Evolutionary conservation across 2,113 vertebrate species (phyloP).

Genomic region (Callithrix jacchus): DNA sequence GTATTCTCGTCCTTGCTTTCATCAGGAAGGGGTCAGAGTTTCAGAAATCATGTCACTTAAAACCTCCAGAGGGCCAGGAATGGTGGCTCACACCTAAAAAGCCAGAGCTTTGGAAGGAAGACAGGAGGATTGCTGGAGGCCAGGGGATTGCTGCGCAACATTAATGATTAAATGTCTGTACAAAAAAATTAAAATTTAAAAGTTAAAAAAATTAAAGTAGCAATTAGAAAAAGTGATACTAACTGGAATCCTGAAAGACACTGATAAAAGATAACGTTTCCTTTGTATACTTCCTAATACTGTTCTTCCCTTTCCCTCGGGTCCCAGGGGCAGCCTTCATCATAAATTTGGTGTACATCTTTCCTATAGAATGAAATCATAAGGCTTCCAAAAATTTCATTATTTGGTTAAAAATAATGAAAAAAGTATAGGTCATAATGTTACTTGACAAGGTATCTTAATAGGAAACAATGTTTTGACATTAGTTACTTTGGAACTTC

Average conservation of each 20-base stretch:
- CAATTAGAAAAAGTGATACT: too few species aligned
- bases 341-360: not conserved
- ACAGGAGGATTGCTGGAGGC: too few species aligned
- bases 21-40: not conserved
- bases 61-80: not conserved
- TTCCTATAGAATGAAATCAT: not conserved
- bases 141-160: too few species aligned
- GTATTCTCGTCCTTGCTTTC: not conserved
- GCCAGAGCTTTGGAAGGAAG: too few species aligned
- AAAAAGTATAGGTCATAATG: not conserved
- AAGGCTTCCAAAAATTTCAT: not conserved
- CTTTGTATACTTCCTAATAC: not conserved
- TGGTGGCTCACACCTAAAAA: too few species aligned
- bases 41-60: not conserved
- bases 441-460: conserved; percentile 4
- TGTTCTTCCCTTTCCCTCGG: not conserved
- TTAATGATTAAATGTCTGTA: too few species aligned
- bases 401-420: conserved; percentile 38
- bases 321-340: not conserved
- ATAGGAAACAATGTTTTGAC: conserved; percentile 21
- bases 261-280: not conserved
- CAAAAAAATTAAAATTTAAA: too few species aligned
- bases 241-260: not conserved
- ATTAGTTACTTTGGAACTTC: conserved; percentile 15
- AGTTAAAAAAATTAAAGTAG: too few species aligned